Conservation (phyloP, 2,888 invertebrate species). For the Elgonia sp. region DNA sequence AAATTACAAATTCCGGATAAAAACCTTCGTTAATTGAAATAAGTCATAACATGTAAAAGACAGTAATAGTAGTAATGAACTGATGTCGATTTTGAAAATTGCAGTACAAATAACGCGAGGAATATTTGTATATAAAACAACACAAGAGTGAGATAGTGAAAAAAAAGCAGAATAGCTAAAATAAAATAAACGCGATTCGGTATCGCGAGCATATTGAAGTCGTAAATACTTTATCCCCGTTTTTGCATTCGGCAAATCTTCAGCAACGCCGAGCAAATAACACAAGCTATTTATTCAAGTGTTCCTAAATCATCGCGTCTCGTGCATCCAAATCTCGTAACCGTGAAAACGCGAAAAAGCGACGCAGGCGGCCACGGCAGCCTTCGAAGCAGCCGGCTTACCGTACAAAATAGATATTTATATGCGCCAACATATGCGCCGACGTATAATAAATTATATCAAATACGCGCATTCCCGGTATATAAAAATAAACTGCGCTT, state of each 20-base stretch:
- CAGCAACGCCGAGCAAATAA: constrained; percentile 60
- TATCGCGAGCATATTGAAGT: constrained; percentile 32
- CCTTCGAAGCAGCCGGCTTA: constrained; percentile 71
- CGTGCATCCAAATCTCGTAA: constrained; percentile 73
- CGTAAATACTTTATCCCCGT: constrained; percentile 57
- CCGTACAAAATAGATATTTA: constrained; percentile 73
- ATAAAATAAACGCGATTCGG: constrained; percentile 6
- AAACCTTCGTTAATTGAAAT: too few species aligned
- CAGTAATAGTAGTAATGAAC: too few species aligned
- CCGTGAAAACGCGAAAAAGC: constrained; percentile 71
- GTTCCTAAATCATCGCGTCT: constrained; percentile 72
- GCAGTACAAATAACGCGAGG: too few species aligned
- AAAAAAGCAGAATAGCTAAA: constrained; percentile 8
- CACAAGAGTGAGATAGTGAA: neutral
- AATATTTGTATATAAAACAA: too few species aligned
- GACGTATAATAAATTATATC: constrained; percentile 71
- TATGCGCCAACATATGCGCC: constrained; percentile 70
- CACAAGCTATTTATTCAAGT: constrained; percentile 73
- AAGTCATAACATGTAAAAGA: too few species aligned
- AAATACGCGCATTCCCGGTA: constrained; percentile 60
- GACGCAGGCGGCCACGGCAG: constrained; percentile 52
- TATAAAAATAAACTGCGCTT: constrained; percentile 67
- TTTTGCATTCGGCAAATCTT: constrained; percentile 65
- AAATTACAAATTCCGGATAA: too few species aligned
- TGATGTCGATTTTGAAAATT: too few species aligned